Base-by-base conservation (phyloP, 2,888 invertebrate species). In the Criorhina ranunculi region DNA sequence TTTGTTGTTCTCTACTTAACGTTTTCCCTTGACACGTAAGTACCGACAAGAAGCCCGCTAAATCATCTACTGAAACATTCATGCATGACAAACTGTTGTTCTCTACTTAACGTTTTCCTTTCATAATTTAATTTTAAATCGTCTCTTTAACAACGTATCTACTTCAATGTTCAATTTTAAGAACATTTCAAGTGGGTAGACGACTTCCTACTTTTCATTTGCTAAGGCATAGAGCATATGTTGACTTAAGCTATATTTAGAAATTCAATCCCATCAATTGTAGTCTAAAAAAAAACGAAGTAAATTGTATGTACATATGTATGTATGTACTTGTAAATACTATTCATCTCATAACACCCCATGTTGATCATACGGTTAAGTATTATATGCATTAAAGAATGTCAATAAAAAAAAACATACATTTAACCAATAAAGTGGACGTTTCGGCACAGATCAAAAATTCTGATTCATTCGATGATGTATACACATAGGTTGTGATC, bases 201-300 rank as follows among this genome's bases (percentile, higher is more conserved):
- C 9, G 46, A 51, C 37, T 40, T 46, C 8, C 17, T 17, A 42
- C 33, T 57, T 42, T 19, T 35, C 35, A 35, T 33, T 33, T 24
- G 9, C 40, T 11, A 35, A 53, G 11, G 24, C 7, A 31, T 51
- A 33, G 9, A 72, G 29, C 44, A 57, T 69, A 19, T 69, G 62
- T 46, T 55, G 12, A 4, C 35, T 12, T 7, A 31, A 29, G 7
- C 51, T 82, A 77, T 42, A 64, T 64, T 51, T 77, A 82, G 81
- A 70, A 40, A 42, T 12, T 44, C 11, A 6, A 53, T 59, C 70
- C 77, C 70, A 42, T 67, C 12, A 44, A 66, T 31, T 17, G 35
- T 53, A 75, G 53, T 75, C 46, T 60, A 3, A 44, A 44, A 75
- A 19, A 15, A 24, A 33, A 59, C 24, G 1, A 24, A 24, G 24